Percentiles rank a stretch among this genome's conserved stretches.
phyloP scores from a whole-genome alignment of 92 coral and sea anemone genomes.

The Parazoanthus darwini region DNA sequence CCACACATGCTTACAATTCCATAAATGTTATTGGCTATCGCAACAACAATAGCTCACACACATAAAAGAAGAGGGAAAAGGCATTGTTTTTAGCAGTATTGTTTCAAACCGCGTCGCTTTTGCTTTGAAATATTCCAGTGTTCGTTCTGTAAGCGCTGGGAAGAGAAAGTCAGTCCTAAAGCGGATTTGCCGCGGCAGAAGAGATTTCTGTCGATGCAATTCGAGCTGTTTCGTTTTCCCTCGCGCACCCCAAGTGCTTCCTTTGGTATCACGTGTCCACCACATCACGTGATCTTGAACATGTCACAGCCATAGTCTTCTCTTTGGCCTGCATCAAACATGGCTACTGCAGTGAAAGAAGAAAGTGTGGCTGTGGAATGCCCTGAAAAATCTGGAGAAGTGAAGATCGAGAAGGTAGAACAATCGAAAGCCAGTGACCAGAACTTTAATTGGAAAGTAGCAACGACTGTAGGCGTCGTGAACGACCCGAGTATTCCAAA shows the following conservation, averaged over 20 bases:
- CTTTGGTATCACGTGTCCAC: slow-evolving; percentile 79
- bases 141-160: slow-evolving; percentile 56
- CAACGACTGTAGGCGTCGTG: slow-evolving; percentile 72
- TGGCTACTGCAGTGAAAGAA: slow-evolving; percentile 84
- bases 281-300: slow-evolving; percentile 68
- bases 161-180: slow-evolving; percentile 17
- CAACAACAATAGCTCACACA: slow-evolving; percentile 71
- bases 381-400: slow-evolving; percentile 91
- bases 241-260: slow-evolving; percentile 53
- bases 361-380: slow-evolving; percentile 75
- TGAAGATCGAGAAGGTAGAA: slow-evolving; percentile 92
- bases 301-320: slow-evolving; percentile 81
- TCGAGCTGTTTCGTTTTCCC: slow-evolving; percentile 28
- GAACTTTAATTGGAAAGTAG: slow-evolving; percentile 87
- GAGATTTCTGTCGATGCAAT: slow-evolving; percentile 9
- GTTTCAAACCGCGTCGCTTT: slow-evolving; percentile 63
- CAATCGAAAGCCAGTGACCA: slow-evolving; percentile 85
- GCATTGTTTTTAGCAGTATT: slow-evolving; percentile 79
- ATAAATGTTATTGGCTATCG: slow-evolving; percentile 79
- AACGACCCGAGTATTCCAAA: slow-evolving; percentile 69
- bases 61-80: slow-evolving; percentile 54
- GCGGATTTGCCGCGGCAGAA: slow-evolving; percentile 14
- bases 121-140: slow-evolving; percentile 51
- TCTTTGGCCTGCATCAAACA: slow-evolving; percentile 71
- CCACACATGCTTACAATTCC: slow-evolving; percentile 86